Conservation (phyloP, 1,140 invertebrate species). For the Pinna nobilis region DNA sequence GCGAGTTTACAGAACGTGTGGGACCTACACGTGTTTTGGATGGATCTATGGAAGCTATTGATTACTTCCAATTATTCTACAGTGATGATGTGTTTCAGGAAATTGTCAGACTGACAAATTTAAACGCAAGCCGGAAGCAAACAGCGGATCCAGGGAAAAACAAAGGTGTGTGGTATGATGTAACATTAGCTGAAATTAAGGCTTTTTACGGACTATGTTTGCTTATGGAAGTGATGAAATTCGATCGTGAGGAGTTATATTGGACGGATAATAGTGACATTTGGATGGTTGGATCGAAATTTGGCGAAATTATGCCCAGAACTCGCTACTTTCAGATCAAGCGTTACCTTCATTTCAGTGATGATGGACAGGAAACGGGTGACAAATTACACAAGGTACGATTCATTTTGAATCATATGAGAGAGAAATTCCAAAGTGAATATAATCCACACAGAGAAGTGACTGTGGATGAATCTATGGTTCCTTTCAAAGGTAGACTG, state of each 20-base stretch:
- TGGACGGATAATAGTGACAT: conserved; percentile 9
- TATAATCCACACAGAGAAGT: conserved; percentile 20
- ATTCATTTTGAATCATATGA: conserved; percentile 18
- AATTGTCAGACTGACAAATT: conserved; percentile 1
- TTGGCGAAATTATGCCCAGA: conserved; percentile 22
- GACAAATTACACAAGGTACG: conserved; percentile 27
- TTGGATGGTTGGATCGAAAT: conserved; percentile 1
- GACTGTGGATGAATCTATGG: conserved; percentile 48
- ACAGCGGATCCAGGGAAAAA: background rate
- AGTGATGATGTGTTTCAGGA: background rate
- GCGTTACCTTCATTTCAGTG: conserved; percentile 19
- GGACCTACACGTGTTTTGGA: background rate
- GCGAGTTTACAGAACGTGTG: background rate
- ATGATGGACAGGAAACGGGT: conserved; percentile 1
- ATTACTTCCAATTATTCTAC: conserved; percentile 3
- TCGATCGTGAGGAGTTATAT: conserved; percentile 35
- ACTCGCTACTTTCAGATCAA: conserved; percentile 31
- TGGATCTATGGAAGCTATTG: too few species aligned
- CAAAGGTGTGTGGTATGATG: conserved; percentile 26
- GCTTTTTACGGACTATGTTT: conserved; percentile 30
- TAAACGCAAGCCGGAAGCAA: background rate
- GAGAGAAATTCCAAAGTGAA: conserved; percentile 21
- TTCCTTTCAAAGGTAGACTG: conserved; percentile 2
- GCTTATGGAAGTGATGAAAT: conserved; percentile 28
- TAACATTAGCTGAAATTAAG: conserved; percentile 30